These are phyloP conservation scores for Drosophila fuyamai DNA, from an alignment of 1,140 invertebrate species.

Conservation along the genomic window DNA sequence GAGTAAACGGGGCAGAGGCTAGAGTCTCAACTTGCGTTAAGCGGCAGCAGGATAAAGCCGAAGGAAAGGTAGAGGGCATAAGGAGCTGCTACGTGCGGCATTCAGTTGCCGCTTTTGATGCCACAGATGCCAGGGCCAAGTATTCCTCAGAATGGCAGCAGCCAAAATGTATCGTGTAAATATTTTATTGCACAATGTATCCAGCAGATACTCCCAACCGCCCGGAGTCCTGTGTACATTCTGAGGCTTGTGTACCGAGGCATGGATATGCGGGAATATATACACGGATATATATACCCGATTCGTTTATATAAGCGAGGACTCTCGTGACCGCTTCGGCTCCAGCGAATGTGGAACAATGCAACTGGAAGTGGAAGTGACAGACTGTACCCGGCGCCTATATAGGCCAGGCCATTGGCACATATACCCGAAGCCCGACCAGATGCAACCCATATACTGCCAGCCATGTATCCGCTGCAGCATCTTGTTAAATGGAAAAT, in stretches of 20 bases:
- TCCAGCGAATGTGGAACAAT: constrained; percentile 50
- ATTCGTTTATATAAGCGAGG: constrained; percentile 12
- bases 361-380: constrained; percentile 63
- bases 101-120: constrained; percentile 52
- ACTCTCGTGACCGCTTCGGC: constrained; percentile 11
- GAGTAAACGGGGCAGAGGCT: constrained; percentile 23
- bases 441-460: constrained; percentile 8
- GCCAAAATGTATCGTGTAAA: constrained; percentile 72
- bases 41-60: constrained; percentile 17
- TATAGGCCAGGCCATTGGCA: constrained; percentile 75
- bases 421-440: constrained; percentile 33
- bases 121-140: constrained; percentile 58
- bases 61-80: neutral
- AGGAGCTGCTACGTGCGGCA: constrained; percentile 34
- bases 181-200: constrained; percentile 80
- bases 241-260: constrained; percentile 17
- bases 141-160: constrained; percentile 45
- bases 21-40: constrained; percentile 17
- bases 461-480: constrained; percentile 18
- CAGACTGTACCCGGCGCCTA: constrained; percentile 62
- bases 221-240: constrained; percentile 36
- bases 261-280: constrained; percentile 5
- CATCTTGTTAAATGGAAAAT: constrained; percentile 53
- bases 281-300: constrained; percentile 3
- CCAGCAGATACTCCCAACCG: constrained; percentile 45